Evolutionary conservation across 30 jellyfish, hydroid and myxozoan genomes (phyloP).

Genomic region (Pelagia noctiluca): DNA sequence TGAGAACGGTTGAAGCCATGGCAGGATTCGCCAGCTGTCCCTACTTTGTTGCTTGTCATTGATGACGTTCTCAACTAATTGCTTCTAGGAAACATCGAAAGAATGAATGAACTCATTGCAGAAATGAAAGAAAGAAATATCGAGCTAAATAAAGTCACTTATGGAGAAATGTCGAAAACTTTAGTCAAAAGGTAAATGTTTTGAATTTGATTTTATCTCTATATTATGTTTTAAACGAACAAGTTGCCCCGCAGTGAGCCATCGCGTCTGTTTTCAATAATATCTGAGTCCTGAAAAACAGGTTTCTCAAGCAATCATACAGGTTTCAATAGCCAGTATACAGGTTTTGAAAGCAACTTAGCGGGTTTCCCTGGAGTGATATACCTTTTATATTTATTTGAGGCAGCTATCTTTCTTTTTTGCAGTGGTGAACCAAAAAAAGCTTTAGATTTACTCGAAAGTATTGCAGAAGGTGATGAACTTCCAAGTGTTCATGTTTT

Average conservation of each 20-base stretch:
- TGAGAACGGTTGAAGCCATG: too few relatives aligned
- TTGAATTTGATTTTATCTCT: neutral
- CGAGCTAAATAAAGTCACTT: conserved; percentile 36
- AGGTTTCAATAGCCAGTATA: too few relatives aligned
- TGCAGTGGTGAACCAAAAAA: conserved; percentile 58
- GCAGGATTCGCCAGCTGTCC: too few relatives aligned
- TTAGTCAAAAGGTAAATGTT: conserved; percentile 41
- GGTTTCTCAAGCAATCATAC: too few relatives aligned
- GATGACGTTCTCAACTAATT: too few relatives aligned
- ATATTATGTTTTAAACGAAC: neutral
- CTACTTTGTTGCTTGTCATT: too few relatives aligned
- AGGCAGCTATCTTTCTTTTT: neutral
- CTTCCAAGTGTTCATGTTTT: conserved; percentile 36
- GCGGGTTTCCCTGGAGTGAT: too few relatives aligned
- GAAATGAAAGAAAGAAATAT: conserved; percentile 48
- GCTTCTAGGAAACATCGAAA: conserved; percentile 56
- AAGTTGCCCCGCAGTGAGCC: neutral
- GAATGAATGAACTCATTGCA: conserved; percentile 42
- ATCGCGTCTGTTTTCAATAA: neutral
- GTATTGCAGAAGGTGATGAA: conserved; percentile 10
- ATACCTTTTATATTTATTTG: neutral
- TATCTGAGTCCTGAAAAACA: too few relatives aligned
- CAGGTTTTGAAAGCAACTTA: too few relatives aligned
- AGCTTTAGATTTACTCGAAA: conserved; percentile 45
- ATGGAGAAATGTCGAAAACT: conserved; percentile 33